Base-by-base conservation (phyloP, 2,888 invertebrate genomes). In the Pemphredon lugubris region DNA sequence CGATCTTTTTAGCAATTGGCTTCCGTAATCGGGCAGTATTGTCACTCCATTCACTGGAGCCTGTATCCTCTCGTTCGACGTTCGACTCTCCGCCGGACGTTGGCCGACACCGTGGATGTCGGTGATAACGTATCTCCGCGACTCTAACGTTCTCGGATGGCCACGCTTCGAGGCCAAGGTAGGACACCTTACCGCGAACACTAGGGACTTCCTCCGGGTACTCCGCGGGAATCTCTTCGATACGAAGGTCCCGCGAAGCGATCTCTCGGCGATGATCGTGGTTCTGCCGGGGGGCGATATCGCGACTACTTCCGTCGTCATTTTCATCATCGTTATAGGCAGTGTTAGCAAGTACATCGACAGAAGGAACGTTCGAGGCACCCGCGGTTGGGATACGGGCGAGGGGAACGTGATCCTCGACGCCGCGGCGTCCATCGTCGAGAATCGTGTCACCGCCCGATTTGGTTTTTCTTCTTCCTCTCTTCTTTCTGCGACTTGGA, bases 321-420 rank as follows among this genome's bases (percentile, higher is more conserved):
- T 76, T 48, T 45, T 68, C 61, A 59, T 63, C 66, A 60, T 80
- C 65, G 44, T 68, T 81, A 73, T 78, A 83, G 86, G 86, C 85
- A 86, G 86, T 85, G 86, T 85, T 76, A 77, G 79, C 75, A 77
- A 80, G 81, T 73, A 79, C 78, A 58, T 84, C 73, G 72, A 75
- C 68, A 63, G 72, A 58, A 75, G 76, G 51, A 73, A 50, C 65
- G 61, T 40, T 39, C 57, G 63, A 16, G 53, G 48, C 47, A 57
- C 47, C 44, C 55, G 66, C 44, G 40, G 16, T 16, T 23, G 55
- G 26, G n/a, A 54, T 54, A 30, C 44, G 32, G 2, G 42, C 14
- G 14, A 11, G n/a, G n/a, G n/a, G n/a, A n/a, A n/a, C n/a, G n/a
- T n/a, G n/a, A n/a, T n/a, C n/a, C n/a, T n/a, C n/a, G n/a, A 11